Evolutionary conservation across 2,113 vertebrate genomes (phyloP).

Genomic region (Phyllostomus hastatus): DNA sequence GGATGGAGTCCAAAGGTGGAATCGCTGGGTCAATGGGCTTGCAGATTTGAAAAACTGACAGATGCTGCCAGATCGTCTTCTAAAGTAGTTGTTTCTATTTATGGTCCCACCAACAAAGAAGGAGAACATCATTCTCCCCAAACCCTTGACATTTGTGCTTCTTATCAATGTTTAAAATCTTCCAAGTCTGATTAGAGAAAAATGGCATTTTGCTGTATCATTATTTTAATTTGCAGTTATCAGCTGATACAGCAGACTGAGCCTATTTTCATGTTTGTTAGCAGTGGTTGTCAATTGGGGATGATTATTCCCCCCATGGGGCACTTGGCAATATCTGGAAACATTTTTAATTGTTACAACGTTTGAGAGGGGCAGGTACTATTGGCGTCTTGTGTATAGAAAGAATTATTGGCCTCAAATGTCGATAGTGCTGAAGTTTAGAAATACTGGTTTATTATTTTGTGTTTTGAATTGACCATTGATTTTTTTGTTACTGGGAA

Average conservation of each 20-base stretch:
- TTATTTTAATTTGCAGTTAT: constrained; percentile 6
- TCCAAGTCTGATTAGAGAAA: background rate
- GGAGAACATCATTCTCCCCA: background rate
- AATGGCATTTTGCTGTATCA: background rate
- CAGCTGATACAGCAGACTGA: background rate
- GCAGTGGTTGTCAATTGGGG: background rate
- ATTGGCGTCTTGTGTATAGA: background rate
- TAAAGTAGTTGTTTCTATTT: background rate
- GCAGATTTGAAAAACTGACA: background rate
- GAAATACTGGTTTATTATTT: background rate
- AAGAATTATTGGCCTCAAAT: background rate
- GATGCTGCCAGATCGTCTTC: background rate
- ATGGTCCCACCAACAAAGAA: background rate
- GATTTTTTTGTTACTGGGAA: background rate
- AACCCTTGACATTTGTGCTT: background rate
- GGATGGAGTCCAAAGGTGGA: background rate
- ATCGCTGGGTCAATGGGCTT: background rate
- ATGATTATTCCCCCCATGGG: background rate
- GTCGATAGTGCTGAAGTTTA: background rate
- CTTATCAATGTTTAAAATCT: background rate
- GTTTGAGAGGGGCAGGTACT: background rate
- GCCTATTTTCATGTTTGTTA: background rate
- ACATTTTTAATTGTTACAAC: background rate
- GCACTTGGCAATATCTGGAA: background rate
- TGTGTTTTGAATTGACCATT: background rate